Base-by-base conservation (phyloP, 2,888 invertebrate genomes). In the Drosophila niveifrons region DNA sequence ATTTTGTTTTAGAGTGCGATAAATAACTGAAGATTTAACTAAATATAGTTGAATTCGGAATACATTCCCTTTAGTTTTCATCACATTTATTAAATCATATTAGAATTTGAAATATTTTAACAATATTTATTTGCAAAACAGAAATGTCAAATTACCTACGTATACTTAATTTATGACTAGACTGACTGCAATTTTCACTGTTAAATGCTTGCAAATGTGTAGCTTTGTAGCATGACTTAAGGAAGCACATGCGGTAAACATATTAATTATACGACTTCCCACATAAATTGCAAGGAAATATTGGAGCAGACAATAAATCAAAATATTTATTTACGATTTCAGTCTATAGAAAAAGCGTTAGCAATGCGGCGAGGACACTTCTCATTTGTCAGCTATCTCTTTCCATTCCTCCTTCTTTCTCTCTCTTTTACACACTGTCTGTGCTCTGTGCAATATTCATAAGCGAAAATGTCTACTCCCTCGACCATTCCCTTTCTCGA, bases 291-390 rank as follows among this genome's bases (percentile, higher is more conserved):
- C 67, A 69, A 65, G 69, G 53, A 78, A 73, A 69, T 76, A 72
- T 62, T 67, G 62, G 66, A 41, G 62, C 52, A 66, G 63, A 68
- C 74, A 76, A 78, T 82, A 87, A 87, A 87, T 84, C 88, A 84
- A 73, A 81, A 87, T 73, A 74, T 82, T 77, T 86, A 67, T 87
- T 76, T 79, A 79, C 82, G 72, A 72, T 74, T 72, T 51, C 46
- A 68, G 81, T 81, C 84, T 71, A 67, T 70, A 44, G 56, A 61
- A 78, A 80, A 78, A 65, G 66, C 75, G 66, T 64, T 76, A 58
- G 68, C 69, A 65, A 66, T 62, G 53, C 9, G 55, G 4, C 29
- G 28, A 31, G 50, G 17, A 55, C 17, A 58, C 52, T 52, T 58
- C 13, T 58, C 56, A 28, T 8, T 53, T 36, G 11, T 34, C 39